phyloP scores from a whole-genome alignment of 2,888 invertebrate genomes.

The Patella caerulea region DNA sequence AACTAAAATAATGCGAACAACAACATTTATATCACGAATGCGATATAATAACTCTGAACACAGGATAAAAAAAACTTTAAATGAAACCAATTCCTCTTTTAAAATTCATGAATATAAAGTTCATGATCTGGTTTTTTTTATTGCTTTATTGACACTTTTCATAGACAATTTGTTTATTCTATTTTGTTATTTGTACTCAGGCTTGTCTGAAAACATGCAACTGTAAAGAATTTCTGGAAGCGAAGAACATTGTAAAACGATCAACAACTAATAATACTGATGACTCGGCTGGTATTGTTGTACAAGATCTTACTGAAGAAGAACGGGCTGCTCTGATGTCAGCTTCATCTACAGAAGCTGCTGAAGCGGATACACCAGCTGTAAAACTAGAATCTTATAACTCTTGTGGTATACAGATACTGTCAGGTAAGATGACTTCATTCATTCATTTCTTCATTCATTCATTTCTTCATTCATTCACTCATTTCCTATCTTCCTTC shows the following conservation, averaged over 20 bases:
- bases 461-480: too few relatives aligned
- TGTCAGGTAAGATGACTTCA: conserved; percentile 29
- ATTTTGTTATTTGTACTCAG: neutral
- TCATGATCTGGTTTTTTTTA: too few relatives aligned
- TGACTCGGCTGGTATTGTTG: neutral
- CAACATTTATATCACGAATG: too few relatives aligned
- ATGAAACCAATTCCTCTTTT: too few relatives aligned
- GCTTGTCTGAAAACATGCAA: conserved; percentile 29
- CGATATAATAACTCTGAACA: too few relatives aligned
- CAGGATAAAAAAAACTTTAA: too few relatives aligned
- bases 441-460: too few relatives aligned
- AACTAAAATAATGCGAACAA: too few relatives aligned
- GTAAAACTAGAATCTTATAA: conserved; percentile 19
- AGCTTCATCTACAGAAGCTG: neutral
- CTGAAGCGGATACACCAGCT: neutral
- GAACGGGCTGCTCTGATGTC: neutral
- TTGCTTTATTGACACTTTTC: too few relatives aligned
- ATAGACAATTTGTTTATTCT: too few relatives aligned
- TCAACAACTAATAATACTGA: conserved; percentile 6
- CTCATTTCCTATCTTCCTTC: too few relatives aligned
- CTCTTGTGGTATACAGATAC: conserved; percentile 44
- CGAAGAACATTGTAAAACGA: conserved; percentile 19
- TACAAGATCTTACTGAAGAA: conserved; percentile 19
- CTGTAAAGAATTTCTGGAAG: conserved; percentile 26
- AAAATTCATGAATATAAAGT: too few relatives aligned